Evolutionary conservation across 2,113 vertebrate genomes (phyloP), one percentile per base, ranked within the genome.

Genomic region (Melanerpes aurifrons): DNA sequence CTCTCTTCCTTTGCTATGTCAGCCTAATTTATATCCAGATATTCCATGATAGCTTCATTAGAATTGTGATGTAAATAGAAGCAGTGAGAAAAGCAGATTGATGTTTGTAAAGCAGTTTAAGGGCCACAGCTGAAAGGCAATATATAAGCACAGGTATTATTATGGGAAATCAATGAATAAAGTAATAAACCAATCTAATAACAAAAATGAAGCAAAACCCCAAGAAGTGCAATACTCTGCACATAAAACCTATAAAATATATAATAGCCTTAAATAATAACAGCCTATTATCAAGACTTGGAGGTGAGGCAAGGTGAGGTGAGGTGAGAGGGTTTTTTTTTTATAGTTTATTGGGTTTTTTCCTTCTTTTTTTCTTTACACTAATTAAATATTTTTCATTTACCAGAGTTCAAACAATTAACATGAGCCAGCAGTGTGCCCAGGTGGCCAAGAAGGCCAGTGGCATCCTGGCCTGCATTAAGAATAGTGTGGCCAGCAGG

Each of bases 151-250:
- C 37, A 80, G 85, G 56, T 69, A 61, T 89, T 84, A 76, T 61
- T 95, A 84, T 82, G 32, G 78, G 70, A 96, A 97, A 96, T 95
- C 94, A 90, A 94, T 90, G 81, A 94, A 94, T 93, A 92, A 80
- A 22, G 75, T 86, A 96, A 96, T 94, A 96, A 93, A 82, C 31
- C 29, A 90, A 75, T 47, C 28, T 70, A 66, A 78, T 57, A 87
- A 82, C 37, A 78, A 37, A 80, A 83, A 83, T 13, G 3, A 59
- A 83, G 82, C 72, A 73, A 56, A 20, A 2, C n/a, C 31, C 20
- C 0, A 4, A 24, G 68, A 92, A 90, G 78, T 9, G 15, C 77
- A 79, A 32, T 25, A 76, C 9, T 81, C 13, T 78, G 81, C 80
- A 71, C 57, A 45, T 48, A 40, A 76, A 91, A 4, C 58, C 32